These are phyloP conservation scores for Mesoligia furuncula DNA, from an alignment of 2,888 invertebrate genomes.

Conservation along the genomic window DNA sequence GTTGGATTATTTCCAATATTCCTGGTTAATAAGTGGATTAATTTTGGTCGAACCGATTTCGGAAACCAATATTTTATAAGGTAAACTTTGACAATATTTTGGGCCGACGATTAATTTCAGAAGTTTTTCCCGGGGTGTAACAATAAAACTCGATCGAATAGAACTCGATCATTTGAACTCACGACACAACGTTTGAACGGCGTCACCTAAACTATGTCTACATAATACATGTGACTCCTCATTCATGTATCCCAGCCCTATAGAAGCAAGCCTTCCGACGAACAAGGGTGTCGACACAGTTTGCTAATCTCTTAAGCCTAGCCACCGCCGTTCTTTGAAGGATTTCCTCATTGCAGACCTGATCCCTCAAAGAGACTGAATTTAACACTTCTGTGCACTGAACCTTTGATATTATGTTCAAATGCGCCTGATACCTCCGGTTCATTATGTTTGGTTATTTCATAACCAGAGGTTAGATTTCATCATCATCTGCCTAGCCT, in stretches of 20 bases:
- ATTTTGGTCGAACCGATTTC: slow-evolving; percentile 13
- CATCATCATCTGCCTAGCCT: too few species aligned
- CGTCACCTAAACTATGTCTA: not conserved
- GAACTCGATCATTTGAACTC: not conserved
- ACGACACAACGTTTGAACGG: not conserved
- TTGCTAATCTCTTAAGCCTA: slow-evolving; percentile 58
- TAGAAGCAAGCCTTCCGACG: slow-evolving; percentile 23
- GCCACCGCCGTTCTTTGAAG: slow-evolving; percentile 55
- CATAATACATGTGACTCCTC: slow-evolving; percentile 33
- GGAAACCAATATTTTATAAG: slow-evolving; percentile 2
- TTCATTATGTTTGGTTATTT: slow-evolving; percentile 4
- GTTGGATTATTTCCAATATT: slow-evolving; percentile 32
- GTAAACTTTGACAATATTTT: not conserved
- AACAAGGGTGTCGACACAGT: slow-evolving; percentile 56
- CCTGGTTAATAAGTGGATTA: slow-evolving; percentile 33
- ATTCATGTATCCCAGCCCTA: slow-evolving; percentile 9
- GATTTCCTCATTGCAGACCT: slow-evolving; percentile 56
- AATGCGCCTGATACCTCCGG: slow-evolving; percentile 23
- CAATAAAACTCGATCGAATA: not conserved
- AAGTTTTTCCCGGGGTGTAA: not conserved
- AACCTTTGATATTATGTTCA: slow-evolving; percentile 43
- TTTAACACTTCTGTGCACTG: slow-evolving; percentile 35
- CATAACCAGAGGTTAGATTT: not conserved
- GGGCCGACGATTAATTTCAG: not conserved
- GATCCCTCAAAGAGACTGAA: slow-evolving; percentile 59